Conservation (phyloP, 2,888 invertebrate genomes). For the Imbricaverruca yamaguchii region DNA sequence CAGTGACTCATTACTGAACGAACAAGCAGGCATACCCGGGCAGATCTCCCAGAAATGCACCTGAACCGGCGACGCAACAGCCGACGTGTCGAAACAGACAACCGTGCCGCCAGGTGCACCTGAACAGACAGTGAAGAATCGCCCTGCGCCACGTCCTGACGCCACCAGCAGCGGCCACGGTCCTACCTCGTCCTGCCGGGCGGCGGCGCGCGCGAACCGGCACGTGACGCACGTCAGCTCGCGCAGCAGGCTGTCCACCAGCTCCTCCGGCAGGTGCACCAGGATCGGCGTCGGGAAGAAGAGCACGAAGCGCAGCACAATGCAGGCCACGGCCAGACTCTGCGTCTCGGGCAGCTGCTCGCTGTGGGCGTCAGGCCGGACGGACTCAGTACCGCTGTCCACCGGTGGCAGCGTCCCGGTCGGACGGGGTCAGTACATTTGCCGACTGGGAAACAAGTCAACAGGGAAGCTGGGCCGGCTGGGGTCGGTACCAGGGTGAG, state of each 20-base stretch:
- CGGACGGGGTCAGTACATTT: too few species aligned
- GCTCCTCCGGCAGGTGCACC: slow-evolving; percentile 43
- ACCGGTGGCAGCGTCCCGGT: neutral
- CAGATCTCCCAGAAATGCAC: too few species aligned
- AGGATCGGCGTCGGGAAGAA: slow-evolving; percentile 50
- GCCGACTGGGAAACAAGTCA: too few species aligned
- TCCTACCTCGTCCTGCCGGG: slow-evolving; percentile 57
- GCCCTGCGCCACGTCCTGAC: too few species aligned
- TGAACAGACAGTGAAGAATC: too few species aligned
- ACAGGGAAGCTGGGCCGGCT: too few species aligned
- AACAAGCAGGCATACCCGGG: too few species aligned
- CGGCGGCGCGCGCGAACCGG: slow-evolving; percentile 55
- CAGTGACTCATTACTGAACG: too few species aligned
- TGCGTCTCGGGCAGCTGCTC: slow-evolving; percentile 56
- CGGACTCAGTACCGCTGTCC: neutral
- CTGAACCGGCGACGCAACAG: too few species aligned
- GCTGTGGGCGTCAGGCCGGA: slow-evolving; percentile 38
- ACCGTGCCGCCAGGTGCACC: too few species aligned
- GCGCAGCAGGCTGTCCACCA: slow-evolving; percentile 52
- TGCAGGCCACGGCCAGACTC: slow-evolving; percentile 58
- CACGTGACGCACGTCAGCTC: slow-evolving; percentile 57
- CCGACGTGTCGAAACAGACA: too few species aligned
- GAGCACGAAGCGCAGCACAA: slow-evolving; percentile 55
- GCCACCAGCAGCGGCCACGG: neutral
- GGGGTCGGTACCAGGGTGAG: too few species aligned